A percentile compares a stretch with the other conserved stretches of the same genome.
phyloP scores from a whole-genome alignment of 2,113 vertebrate species.

The Alces alces region DNA sequence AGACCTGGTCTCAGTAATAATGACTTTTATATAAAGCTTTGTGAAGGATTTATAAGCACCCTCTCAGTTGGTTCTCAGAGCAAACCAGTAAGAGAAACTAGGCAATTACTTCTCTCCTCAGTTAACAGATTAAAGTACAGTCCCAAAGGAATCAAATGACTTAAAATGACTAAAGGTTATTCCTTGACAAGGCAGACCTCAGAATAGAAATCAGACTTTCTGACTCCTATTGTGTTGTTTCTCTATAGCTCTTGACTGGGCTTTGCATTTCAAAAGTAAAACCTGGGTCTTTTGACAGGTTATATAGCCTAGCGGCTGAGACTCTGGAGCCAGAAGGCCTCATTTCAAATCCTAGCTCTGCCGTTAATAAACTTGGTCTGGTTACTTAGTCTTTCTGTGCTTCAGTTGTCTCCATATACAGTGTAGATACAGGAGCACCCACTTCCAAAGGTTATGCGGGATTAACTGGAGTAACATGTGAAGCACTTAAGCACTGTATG shows the following conservation, averaged over 20 bases:
- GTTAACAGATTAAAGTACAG: neutral
- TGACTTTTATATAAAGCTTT: neutral
- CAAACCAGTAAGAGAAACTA: neutral
- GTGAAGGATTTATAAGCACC: neutral
- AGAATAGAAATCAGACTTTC: neutral
- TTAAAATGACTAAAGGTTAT: neutral
- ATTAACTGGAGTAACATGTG: neutral
- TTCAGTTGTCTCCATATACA: neutral
- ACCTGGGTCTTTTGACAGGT: neutral
- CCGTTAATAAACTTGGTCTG: neutral
- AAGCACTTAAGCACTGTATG: neutral
- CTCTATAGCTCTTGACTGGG: neutral
- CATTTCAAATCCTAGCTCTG: neutral
- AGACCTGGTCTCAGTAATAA: neutral
- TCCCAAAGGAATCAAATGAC: neutral
- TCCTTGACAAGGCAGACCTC: neutral
- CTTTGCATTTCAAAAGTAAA: conserved; percentile 34
- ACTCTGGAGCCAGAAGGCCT: neutral
- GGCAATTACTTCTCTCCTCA: neutral
- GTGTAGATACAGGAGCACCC: neutral
- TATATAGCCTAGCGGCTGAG: neutral
- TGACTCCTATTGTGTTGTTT: conserved; percentile 3
- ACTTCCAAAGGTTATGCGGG: neutral
- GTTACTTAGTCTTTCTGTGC: neutral
- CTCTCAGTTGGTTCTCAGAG: conserved; percentile 15